phyloP scores from a whole-genome alignment of 2,888 invertebrate genomes.

The Zygaena filipendulae region DNA sequence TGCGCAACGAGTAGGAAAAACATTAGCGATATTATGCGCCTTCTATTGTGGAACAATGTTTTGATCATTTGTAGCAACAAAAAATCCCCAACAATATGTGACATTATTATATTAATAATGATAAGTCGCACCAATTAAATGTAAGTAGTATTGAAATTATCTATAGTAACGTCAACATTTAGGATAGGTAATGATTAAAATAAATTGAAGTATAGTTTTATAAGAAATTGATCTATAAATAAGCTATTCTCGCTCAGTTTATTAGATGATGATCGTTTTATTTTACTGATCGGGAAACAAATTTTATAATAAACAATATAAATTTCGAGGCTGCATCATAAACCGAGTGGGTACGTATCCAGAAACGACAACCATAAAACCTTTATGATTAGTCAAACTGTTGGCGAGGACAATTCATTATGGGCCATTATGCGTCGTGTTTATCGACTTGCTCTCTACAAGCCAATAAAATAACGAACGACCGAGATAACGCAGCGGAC shows the following conservation, averaged over 20 bases:
- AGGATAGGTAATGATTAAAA: no score
- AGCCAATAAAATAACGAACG: slow-evolving; percentile 69
- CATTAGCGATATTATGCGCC: slow-evolving; percentile 28
- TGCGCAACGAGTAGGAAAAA: slow-evolving; percentile 38
- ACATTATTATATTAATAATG: no score
- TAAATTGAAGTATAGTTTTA: no score
- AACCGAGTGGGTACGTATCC: slow-evolving; percentile 34
- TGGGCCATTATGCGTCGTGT: slow-evolving; percentile 66
- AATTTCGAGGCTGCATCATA: slow-evolving; percentile 33
- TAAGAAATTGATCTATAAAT: no score
- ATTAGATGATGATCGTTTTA: slow-evolving; percentile 23
- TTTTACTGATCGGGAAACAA: slow-evolving; percentile 34
- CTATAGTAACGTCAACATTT: no score
- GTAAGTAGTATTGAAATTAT: no score
- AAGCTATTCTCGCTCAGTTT: no score
- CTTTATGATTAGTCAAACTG: slow-evolving; percentile 66
- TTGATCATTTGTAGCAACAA: slow-evolving; percentile 5
- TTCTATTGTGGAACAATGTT: slow-evolving; percentile 13
- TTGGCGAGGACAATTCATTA: slow-evolving; percentile 64
- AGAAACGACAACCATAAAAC: slow-evolving; percentile 58
- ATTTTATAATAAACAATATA: slow-evolving; percentile 27
- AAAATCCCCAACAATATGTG: no score
- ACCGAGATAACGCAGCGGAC: slow-evolving; percentile 65
- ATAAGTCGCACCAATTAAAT: no score
- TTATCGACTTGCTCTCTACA: slow-evolving; percentile 66